phyloP scores from a whole-genome alignment of 2,888 invertebrate genomes.

The Serrognathus titanus region DNA sequence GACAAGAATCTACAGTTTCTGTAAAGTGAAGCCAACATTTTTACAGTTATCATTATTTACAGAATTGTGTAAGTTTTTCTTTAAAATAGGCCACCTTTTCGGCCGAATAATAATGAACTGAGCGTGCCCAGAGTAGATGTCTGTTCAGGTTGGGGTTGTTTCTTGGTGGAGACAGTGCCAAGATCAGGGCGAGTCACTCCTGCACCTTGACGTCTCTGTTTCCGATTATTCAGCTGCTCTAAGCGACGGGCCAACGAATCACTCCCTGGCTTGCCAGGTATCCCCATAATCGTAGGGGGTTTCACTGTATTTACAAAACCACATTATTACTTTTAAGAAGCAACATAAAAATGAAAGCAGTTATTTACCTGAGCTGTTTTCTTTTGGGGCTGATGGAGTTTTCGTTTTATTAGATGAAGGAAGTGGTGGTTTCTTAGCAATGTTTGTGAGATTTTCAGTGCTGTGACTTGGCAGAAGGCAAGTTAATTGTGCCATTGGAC shows the following conservation, averaged over 20 bases:
- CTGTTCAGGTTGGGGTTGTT: constrained; percentile 37
- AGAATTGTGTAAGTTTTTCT: background rate
- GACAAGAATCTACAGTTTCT: no score
- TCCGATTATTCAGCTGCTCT: constrained; percentile 48
- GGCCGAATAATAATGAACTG: constrained; percentile 75
- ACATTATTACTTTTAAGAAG: background rate
- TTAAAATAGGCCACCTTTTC: constrained; percentile 79
- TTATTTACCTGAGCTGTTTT: constrained; percentile 9
- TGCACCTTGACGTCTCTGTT: constrained; percentile 55
- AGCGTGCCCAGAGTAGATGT: constrained; percentile 63
- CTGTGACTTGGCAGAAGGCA: constrained; percentile 54
- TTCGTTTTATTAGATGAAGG: constrained; percentile 20
- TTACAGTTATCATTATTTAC: no score
- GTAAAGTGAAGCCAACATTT: no score
- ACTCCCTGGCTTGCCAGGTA: constrained; percentile 60
- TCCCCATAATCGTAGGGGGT: constrained; percentile 51
- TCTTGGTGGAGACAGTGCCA: constrained; percentile 52
- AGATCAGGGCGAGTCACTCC: constrained; percentile 58
- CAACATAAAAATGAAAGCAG: background rate
- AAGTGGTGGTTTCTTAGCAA: constrained; percentile 22
- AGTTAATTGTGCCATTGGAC: constrained; percentile 77
- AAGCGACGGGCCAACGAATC: constrained; percentile 53
- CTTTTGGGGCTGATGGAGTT: constrained; percentile 26
- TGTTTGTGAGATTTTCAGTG: constrained; percentile 19
- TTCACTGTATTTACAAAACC: constrained; percentile 28